A percentile compares a stretch with the other conserved stretches of the same genome.
Evolutionary conservation across 2,888 invertebrate species (phyloP).

Genomic region (Melolontha melolontha): DNA sequence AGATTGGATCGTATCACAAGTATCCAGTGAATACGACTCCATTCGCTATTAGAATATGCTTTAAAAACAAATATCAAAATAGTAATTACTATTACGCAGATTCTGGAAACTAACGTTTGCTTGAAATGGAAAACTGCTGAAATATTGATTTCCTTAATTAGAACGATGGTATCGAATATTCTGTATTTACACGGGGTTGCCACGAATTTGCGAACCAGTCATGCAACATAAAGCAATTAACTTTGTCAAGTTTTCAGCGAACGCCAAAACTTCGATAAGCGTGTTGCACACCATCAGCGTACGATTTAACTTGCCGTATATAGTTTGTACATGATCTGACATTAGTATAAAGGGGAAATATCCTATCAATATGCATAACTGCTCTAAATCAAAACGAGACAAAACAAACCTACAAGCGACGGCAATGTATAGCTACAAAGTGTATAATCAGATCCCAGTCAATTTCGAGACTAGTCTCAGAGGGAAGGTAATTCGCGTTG

Average conservation of each 20-base stretch:
- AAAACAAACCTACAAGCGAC: no score
- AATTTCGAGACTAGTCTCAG: neutral
- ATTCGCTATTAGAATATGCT: no score
- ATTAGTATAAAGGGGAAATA: neutral
- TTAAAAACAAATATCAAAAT: no score
- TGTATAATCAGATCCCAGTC: no score
- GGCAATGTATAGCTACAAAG: no score
- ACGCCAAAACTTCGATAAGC: slow-evolving; percentile 16
- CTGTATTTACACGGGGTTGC: no score
- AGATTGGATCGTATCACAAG: no score
- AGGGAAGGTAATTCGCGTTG: slow-evolving; percentile 3
- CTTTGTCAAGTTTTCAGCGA: slow-evolving; percentile 26
- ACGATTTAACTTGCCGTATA: slow-evolving; percentile 1
- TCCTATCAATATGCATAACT: no score
- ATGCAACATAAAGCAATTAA: slow-evolving; percentile 25
- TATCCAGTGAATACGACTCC: no score
- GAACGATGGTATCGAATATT: slow-evolving; percentile 19
- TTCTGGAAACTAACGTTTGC: slow-evolving; percentile 16
- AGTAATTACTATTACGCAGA: neutral
- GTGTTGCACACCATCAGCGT: slow-evolving; percentile 16
- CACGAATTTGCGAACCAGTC: slow-evolving; percentile 17
- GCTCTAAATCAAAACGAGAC: no score
- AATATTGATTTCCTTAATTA: slow-evolving; percentile 30
- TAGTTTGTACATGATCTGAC: neutral
- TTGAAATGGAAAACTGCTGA: slow-evolving; percentile 15